phyloP scores from a whole-genome alignment of 2,113 vertebrate genomes.

The Forbesichthys agassizii region DNA sequence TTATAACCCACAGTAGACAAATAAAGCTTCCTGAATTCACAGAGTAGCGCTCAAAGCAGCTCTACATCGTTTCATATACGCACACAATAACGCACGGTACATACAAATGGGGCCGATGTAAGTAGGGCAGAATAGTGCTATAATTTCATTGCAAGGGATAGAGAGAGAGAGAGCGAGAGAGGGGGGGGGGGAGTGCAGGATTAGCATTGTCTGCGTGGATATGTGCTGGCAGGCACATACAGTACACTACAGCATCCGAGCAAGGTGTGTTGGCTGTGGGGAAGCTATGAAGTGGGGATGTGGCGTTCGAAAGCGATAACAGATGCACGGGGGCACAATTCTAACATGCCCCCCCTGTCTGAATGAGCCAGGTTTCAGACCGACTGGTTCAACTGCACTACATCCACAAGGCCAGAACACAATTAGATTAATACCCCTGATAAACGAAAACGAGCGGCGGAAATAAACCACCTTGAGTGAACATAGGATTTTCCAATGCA shows the following conservation, averaged over 20 bases:
- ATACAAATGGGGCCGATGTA: constrained; percentile 1
- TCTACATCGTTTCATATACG: neutral
- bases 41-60: neutral
- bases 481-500: too few relatives aligned
- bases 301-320: neutral
- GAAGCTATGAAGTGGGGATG: neutral
- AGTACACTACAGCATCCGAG: too few relatives aligned
- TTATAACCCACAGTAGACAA: constrained; percentile 39
- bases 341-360: neutral
- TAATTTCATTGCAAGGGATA: neutral
- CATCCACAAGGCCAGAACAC: neutral
- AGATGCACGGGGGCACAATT: neutral
- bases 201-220: neutral
- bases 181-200: too few relatives aligned
- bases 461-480: too few relatives aligned
- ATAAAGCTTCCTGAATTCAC: constrained; percentile 23
- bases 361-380: neutral
- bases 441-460: too few relatives aligned
- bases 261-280: constrained; percentile 1
- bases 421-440: neutral
- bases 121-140: constrained; percentile 25
- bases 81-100: neutral
- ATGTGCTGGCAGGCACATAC: neutral
- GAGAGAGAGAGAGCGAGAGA: neutral
- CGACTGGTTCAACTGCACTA: neutral